These are phyloP conservation scores for Caenorhabditis brenneri DNA, from an alignment of 1,140 invertebrate genomes.

Conservation along the genomic window DNA sequence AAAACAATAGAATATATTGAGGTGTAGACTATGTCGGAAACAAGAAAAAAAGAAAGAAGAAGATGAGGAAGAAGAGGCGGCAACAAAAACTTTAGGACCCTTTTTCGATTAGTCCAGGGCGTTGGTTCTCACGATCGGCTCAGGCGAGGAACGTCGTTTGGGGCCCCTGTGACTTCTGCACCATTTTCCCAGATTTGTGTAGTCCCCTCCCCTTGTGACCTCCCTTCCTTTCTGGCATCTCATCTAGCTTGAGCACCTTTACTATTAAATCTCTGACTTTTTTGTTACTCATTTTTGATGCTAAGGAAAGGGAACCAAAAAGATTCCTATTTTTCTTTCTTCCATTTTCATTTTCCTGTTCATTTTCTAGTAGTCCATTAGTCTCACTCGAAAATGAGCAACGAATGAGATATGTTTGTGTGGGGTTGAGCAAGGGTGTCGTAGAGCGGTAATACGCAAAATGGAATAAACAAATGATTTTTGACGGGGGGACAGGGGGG, in stretches of 20 bases:
- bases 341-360: slow-evolving; percentile 37
- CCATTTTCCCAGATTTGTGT: background rate
- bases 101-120: background rate
- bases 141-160: slow-evolving; percentile 14
- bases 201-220: background rate
- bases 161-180: background rate
- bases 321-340: background rate
- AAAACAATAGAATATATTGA: slow-evolving; percentile 37
- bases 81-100: background rate
- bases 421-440: background rate
- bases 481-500: background rate
- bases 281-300: background rate
- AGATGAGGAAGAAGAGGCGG: background rate
- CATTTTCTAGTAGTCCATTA: slow-evolving; percentile 37
- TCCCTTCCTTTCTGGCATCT: background rate
- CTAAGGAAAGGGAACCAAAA: background rate
- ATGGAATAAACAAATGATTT: slow-evolving; percentile 38
- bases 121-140: slow-evolving; percentile 15
- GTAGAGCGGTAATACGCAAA: slow-evolving; percentile 5
- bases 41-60: background rate
- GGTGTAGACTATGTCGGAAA: slow-evolving; percentile 35
- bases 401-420: background rate
- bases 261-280: background rate
- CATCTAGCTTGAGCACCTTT: background rate
- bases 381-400: slow-evolving; percentile 24